Base-by-base conservation (phyloP, 2,113 vertebrate species). In the Corythornis vintsioides region DNA sequence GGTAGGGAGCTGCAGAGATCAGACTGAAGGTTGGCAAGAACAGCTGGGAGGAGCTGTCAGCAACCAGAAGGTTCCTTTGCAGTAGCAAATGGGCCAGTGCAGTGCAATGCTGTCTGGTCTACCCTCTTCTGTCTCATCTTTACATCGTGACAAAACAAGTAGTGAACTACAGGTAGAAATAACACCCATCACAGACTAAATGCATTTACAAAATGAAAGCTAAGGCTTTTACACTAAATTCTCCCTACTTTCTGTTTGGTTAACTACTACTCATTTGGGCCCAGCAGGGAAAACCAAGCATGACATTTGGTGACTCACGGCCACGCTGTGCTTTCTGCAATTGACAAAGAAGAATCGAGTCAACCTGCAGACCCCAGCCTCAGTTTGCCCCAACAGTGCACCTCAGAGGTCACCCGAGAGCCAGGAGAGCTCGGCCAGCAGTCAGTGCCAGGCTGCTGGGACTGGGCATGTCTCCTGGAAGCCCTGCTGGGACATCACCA, bases 321-420 rank as follows among this genome's bases (percentile, higher is more conserved):
- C 83, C 91, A 38, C 70, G 76, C 83, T 19, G 75, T 88, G 73
- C 33, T 70, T 64, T 42, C 73, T 83, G 26, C 84, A 52, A 89
- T 79, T 94, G 88, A 94, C 61, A 83, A 65, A 6, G 9, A 83
- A 86, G 55, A 96, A 93, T 69, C 82, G 92, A 95, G 74, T 84
- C 82, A 94, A 81, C 50, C 52, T 75, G 43, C 60, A 90, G 66
- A 79, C 52, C 92, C 82, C 81, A 85, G 65, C 43, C 61, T n/a
- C 48, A 20, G 25, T 83, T 88, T 84, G 75, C 77, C 92, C 60
- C 26, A 93, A 88, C 86, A 93, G 12, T 40, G 84, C 38, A 87
- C n/a, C 73, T 96, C 95, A 91, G 91, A 92, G 72, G 66, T 56
- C 57, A 93, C 35, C 11, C 11, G 94, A 92, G 74, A 81, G 86